These are phyloP conservation scores for Drosophila algonquin DNA, from an alignment of 2,888 invertebrate genomes.

Conservation along the genomic window DNA sequence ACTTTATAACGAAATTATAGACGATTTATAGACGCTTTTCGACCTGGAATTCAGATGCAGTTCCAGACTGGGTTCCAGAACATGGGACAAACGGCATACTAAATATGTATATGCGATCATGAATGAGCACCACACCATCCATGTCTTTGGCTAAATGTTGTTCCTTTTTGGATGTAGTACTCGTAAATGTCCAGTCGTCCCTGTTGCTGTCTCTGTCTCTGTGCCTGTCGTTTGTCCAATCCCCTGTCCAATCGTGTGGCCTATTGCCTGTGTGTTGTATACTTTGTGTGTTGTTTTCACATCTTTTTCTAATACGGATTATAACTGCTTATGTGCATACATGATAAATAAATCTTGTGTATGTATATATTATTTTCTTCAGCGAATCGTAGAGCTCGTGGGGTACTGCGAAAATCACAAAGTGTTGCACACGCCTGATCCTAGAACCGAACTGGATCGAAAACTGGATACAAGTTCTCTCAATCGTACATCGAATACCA, in stretches of 20 bases:
- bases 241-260: not conserved
- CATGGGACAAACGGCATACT: not conserved
- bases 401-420: slow-evolving; percentile 51
- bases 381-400: slow-evolving; percentile 55
- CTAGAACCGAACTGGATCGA: slow-evolving; percentile 29
- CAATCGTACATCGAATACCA: slow-evolving; percentile 19
- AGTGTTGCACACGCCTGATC: slow-evolving; percentile 51
- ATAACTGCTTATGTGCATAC: slow-evolving; percentile 9
- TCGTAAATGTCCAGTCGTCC: not conserved
- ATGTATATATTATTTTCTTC: slow-evolving; percentile 48
- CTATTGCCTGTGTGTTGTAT: not conserved
- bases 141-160: slow-evolving; percentile 5
- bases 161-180: not conserved
- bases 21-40: slow-evolving; percentile 32
- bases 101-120: not conserved
- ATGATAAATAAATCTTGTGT: slow-evolving; percentile 8
- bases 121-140: slow-evolving; percentile 32
- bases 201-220: slow-evolving; percentile 3
- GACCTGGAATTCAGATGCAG: slow-evolving; percentile 19
- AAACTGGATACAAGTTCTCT: slow-evolving; percentile 1
- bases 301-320: slow-evolving; percentile 20
- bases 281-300: slow-evolving; percentile 6
- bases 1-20: slow-evolving; percentile 29
- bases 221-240: slow-evolving; percentile 5
- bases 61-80: too few species aligned